Percentiles rank a stretch among this genome's conserved stretches.
phyloP scores from a whole-genome alignment of 1,140 invertebrate genomes.

The Pseudoatta argentina region DNA sequence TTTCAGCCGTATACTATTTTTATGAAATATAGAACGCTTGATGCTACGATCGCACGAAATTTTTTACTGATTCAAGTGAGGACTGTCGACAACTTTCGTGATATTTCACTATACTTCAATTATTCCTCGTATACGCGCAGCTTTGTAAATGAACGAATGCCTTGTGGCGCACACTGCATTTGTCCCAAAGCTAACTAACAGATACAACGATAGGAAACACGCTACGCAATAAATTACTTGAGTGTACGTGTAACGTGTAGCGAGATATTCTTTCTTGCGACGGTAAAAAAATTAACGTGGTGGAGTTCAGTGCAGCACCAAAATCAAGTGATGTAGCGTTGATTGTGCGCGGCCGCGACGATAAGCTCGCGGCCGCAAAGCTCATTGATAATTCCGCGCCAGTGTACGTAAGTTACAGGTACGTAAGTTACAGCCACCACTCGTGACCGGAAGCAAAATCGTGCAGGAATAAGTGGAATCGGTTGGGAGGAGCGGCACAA shows the following conservation, averaged over 20 bases:
- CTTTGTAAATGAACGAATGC: slow-evolving; percentile 16
- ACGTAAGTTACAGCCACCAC: background rate
- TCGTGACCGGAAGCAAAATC: slow-evolving; percentile 56
- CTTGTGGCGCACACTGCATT: slow-evolving; percentile 35
- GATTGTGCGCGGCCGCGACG: slow-evolving; percentile 45
- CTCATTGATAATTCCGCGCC: slow-evolving; percentile 73
- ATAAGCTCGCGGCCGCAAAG: slow-evolving; percentile 54
- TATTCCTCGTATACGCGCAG: background rate
- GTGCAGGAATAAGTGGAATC: slow-evolving; percentile 26
- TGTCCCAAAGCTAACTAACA: slow-evolving; percentile 62
- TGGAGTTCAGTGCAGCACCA: background rate
- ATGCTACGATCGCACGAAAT: background rate
- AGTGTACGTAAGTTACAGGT: slow-evolving; percentile 63
- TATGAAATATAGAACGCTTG: background rate
- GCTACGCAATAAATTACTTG: slow-evolving; percentile 62
- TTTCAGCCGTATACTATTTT: background rate
- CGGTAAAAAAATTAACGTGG: slow-evolving; percentile 40
- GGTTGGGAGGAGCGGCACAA: slow-evolving; percentile 32
- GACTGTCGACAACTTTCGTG: slow-evolving; percentile 6
- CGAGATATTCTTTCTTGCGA: slow-evolving; percentile 34
- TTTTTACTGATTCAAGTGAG: slow-evolving; percentile 30
- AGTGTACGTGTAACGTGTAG: slow-evolving; percentile 29
- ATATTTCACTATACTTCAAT: slow-evolving; percentile 9
- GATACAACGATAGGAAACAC: slow-evolving; percentile 66
- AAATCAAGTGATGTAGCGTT: slow-evolving; percentile 42